Evolutionary conservation across 2,797 vertebrate genomes (phyloP), one percentile per base, ranked within the genome.

Genomic region (Semaprochilodus insignis): DNA sequence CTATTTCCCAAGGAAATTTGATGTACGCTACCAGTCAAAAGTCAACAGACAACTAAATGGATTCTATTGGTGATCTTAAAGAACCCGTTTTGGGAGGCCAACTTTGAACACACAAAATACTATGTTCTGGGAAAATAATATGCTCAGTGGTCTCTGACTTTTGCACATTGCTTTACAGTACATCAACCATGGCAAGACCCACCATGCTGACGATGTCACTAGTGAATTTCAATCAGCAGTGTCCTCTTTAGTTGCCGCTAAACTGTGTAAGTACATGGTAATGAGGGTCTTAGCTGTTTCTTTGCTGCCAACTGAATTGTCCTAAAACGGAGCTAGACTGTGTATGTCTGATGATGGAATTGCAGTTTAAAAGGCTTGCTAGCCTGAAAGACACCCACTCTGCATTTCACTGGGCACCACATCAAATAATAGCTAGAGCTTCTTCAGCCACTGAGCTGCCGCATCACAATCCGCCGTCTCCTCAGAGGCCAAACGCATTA

Each of bases 381-480:
- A 76, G 65, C 85, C 89, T 90, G 88, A 82, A 79, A 81, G 86
- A 90, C 81, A 83, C 67, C 79, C 60, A 86, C 78, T 88, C 81
- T 86, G 84, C 82, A 77, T 91, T 87, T 90, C 82, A 87, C 87
- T 77, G 67, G 85, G 78, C 74, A 31, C 77, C 57, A 72, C 81
- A 82, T 86, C 74, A 74, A 86, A 78, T 77, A 89, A 62, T 87
- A 81, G 65, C 83, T 71, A 27, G 78, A 36, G 44, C 74, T 88
- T 79, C 84, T 85, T 81, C 59, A 77, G 79, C 77, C 63, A 57
- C 63, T 87, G 52, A 75, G 85, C 89, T 85, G 78, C 85, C 88
- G 91, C 89, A 90, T 88, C 88, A 86, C n/a, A 83, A 87, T 88
- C 71, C 88, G 74, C 80, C 63, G 84, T 82, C 83, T 87, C 55